Percentiles rank a stretch among this genome's conserved stretches.
Conservation (phyloP, 2,888 invertebrate species). For the Pimpla rufipes region DNA sequence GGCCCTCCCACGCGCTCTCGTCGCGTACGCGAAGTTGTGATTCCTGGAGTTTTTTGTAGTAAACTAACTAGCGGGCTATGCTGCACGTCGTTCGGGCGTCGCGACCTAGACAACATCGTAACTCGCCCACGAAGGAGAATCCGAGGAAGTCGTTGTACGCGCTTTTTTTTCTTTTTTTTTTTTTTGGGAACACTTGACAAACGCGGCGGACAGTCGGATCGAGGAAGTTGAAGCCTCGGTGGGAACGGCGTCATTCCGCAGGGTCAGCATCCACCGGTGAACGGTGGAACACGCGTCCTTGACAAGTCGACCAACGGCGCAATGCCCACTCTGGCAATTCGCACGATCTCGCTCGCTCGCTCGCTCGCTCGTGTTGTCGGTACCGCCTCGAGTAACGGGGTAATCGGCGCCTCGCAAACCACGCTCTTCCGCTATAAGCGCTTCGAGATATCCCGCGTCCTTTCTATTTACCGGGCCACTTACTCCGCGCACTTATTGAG, state of each 20-base stretch:
- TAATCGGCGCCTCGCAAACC: slow-evolving; percentile 64
- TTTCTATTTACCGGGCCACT: slow-evolving; percentile 26
- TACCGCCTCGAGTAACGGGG: slow-evolving; percentile 66
- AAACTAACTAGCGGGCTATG: not conserved
- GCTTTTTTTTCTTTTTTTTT: not conserved
- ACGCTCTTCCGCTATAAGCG: slow-evolving; percentile 59
- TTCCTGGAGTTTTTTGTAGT: not conserved
- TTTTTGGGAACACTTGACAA: not conserved
- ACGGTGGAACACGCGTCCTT: slow-evolving; percentile 68
- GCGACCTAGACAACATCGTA: slow-evolving; percentile 34
- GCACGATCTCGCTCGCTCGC: too few species aligned
- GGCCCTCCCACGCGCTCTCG: not conserved
- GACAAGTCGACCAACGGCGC: slow-evolving; percentile 67
- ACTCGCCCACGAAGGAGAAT: not conserved
- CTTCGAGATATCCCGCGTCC: slow-evolving; percentile 52
- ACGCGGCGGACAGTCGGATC: not conserved
- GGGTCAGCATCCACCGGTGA: slow-evolving; percentile 33
- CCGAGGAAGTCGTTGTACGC: not conserved
- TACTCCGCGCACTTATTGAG: not conserved
- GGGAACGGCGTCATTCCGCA: slow-evolving; percentile 15
- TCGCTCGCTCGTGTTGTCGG: too few species aligned
- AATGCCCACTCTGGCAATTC: slow-evolving; percentile 61
- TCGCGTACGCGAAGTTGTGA: slow-evolving; percentile 15
- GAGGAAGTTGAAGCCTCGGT: not conserved
- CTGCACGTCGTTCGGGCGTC: slow-evolving; percentile 5